A percentile compares a stretch with the other conserved stretches of the same genome.
Conservation (phyloP, 2,113 vertebrate species). For the Aepyceros melampus region DNA sequence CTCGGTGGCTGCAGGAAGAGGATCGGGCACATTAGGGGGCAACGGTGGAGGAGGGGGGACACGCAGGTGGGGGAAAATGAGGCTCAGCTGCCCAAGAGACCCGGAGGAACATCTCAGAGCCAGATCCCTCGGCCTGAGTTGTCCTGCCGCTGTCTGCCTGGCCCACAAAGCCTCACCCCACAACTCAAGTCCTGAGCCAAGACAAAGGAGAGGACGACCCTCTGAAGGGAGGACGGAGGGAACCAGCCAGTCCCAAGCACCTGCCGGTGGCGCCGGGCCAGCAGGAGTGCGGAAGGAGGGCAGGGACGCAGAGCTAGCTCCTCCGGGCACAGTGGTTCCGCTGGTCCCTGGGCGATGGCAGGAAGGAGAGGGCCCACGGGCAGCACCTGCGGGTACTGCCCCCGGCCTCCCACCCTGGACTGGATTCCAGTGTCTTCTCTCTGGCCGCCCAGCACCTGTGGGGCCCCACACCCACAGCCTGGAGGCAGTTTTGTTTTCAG, state of each 20-base stretch:
- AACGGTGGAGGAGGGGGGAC: rapidly evolving
- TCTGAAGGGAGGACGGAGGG: rapidly evolving
- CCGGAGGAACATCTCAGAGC: background rate
- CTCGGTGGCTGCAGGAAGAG: conserved; percentile 72
- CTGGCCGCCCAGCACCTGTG: rapidly evolving
- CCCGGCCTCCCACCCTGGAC: rapidly evolving
- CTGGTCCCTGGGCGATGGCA: rapidly evolving
- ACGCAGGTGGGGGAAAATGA: background rate
- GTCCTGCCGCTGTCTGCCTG: background rate
- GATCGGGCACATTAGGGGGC: background rate
- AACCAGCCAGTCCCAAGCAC: rapidly evolving
- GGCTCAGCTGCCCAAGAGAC: background rate
- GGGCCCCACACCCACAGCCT: background rate
- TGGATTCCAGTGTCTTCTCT: background rate
- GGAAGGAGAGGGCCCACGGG: background rate
- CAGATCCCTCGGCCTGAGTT: rapidly evolving
- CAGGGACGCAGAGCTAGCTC: background rate
- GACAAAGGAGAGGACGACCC: background rate
- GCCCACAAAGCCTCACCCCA: background rate
- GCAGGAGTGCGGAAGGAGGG: background rate
- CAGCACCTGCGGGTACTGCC: background rate
- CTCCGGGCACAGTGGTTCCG: rapidly evolving
- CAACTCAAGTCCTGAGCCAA: background rate
- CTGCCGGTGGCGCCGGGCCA: rapidly evolving
- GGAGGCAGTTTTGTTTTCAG: background rate